Conservation (phyloP, 2,113 vertebrate species). For the Barbus barbus region DNA sequence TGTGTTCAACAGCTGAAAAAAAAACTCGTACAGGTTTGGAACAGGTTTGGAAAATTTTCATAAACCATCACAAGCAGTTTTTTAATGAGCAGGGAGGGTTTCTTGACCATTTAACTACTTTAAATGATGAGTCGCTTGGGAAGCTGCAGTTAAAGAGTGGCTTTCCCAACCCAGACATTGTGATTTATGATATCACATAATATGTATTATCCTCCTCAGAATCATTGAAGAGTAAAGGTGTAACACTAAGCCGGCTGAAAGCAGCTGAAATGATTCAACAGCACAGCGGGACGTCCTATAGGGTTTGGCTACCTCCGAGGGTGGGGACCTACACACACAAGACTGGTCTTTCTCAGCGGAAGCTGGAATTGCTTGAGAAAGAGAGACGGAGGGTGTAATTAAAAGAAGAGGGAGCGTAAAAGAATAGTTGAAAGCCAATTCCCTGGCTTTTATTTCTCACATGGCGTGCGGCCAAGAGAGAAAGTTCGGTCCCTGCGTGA, state of each 20-base stretch:
- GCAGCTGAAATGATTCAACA: not conserved
- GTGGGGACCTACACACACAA: not conserved
- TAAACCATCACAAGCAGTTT: not conserved
- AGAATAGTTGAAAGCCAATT: constrained; percentile 30
- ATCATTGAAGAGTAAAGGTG: not conserved
- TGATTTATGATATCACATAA: constrained; percentile 6
- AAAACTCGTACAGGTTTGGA: too few relatives aligned
- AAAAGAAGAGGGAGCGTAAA: constrained; percentile 7
- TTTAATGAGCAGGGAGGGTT: not conserved
- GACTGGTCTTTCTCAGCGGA: constrained; percentile 10
- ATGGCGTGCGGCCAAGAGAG: constrained; percentile 38
- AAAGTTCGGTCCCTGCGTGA: constrained; percentile 45
- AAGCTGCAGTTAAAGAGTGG: not conserved
- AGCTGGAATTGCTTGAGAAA: not conserved
- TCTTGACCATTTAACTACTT: not conserved
- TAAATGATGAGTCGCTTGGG: constrained; percentile 8
- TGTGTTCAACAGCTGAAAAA: too few relatives aligned
- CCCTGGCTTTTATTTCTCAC: constrained; percentile 37
- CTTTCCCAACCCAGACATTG: not conserved
- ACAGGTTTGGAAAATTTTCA: not conserved
- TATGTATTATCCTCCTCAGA: constrained; percentile 23
- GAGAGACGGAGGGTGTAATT: constrained; percentile 2
- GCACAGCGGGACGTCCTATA: not conserved
- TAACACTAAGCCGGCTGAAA: not conserved
- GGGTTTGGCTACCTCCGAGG: constrained; percentile 12